phyloP scores from a whole-genome alignment of 2,888 invertebrate genomes.

The Rhagium mordax region DNA sequence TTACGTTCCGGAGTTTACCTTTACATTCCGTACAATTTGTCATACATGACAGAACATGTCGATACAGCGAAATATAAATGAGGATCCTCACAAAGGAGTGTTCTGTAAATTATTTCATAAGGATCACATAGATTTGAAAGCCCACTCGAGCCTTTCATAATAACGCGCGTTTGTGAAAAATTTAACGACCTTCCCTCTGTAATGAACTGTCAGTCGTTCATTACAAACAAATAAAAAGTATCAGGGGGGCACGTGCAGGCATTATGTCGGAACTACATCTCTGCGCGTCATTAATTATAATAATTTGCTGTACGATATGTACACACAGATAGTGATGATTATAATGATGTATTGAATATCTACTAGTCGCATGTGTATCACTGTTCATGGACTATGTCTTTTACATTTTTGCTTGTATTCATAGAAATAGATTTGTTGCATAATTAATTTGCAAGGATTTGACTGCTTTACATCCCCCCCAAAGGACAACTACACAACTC shows the following conservation, averaged over 20 bases:
- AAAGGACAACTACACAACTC: no score
- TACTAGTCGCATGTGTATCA: no score
- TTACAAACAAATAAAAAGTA: neutral
- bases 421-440: no score
- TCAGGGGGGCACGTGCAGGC: neutral
- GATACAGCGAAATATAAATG: neutral
- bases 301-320: neutral
- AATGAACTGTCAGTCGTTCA: constrained; percentile 21
- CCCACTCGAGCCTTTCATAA: constrained; percentile 6
- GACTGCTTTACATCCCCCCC: no score
- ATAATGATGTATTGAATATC: no score
- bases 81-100: constrained; percentile 11
- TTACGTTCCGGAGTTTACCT: neutral
- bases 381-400: no score
- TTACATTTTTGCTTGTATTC: no score
- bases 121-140: neutral
- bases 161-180: constrained; percentile 13
- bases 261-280: neutral
- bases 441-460: no score
- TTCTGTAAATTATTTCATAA: constrained; percentile 19
- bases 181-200: neutral
- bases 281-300: neutral
- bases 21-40: neutral
- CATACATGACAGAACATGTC: neutral
- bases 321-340: no score